Conservation (phyloP, 30 jellyfish, hydroid and myxozoan species). For the Chrysaora quinquecirrha region DNA sequence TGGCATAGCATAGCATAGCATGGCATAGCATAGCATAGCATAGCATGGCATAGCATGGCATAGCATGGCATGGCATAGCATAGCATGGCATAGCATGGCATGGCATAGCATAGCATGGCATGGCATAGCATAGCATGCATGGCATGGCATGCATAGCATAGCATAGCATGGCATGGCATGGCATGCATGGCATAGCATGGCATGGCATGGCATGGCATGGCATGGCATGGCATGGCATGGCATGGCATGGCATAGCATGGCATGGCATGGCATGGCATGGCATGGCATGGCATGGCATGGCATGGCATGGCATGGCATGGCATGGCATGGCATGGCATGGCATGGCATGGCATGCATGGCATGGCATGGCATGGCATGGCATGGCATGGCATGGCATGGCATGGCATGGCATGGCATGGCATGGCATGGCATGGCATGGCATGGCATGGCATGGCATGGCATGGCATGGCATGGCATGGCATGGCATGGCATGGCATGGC, state of each 20-base stretch:
- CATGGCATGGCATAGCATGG: not conserved
- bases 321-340: not conserved
- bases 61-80: no score
- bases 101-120: no score
- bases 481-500: not conserved
- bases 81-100: no score
- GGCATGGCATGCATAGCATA: no score
- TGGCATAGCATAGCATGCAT: no score
- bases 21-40: no score
- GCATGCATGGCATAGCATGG: no score
- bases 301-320: conserved; percentile 1
- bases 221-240: not conserved
- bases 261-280: not conserved
- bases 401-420: not conserved
- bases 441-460: not conserved
- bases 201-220: not conserved
- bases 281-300: not conserved
- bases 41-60: no score
- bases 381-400: not conserved
- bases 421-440: not conserved
- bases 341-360: not conserved
- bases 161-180: no score
- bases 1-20: no score
- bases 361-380: not conserved
- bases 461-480: not conserved